These are phyloP conservation scores for Sphaerophoria taeniata DNA, from an alignment of 2,888 invertebrate genomes.

Conservation along the genomic window DNA sequence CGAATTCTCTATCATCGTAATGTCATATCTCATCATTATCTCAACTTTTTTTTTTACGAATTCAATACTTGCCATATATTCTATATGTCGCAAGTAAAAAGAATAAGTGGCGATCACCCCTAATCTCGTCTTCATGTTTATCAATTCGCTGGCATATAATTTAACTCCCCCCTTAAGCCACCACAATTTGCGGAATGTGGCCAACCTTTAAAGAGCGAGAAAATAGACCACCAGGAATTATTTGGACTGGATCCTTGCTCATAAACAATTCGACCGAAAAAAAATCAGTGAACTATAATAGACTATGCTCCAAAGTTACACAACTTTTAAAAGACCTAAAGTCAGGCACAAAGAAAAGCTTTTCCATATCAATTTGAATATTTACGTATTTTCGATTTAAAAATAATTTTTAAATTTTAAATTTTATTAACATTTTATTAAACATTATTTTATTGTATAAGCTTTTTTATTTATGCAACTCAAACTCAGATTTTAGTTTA, in stretches of 20 bases:
- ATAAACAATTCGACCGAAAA: neutral
- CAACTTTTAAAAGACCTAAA: neutral
- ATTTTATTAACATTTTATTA: too few species aligned
- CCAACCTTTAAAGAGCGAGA: conserved; percentile 8
- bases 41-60: too few species aligned
- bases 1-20: too few species aligned
- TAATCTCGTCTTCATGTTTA: neutral
- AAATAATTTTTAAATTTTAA: too few species aligned
- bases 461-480: too few species aligned
- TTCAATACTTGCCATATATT: too few species aligned
- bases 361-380: too few species aligned
- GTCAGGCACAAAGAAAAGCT: neutral
- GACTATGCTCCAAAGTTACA: neutral
- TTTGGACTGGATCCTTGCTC: neutral
- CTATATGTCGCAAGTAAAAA: too few species aligned
- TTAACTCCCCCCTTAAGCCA: neutral
- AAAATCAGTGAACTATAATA: neutral
- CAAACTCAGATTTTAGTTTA: too few species aligned
- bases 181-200: conserved; percentile 32
- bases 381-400: too few species aligned
- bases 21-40: too few species aligned
- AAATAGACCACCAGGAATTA: neutral
- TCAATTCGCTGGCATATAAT: neutral
- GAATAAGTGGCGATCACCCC: neutral
- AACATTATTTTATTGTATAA: too few species aligned